These are phyloP conservation scores for Glyptemys insculpta DNA, from an alignment of 2,797 vertebrate genomes.

Conservation along the genomic window DNA sequence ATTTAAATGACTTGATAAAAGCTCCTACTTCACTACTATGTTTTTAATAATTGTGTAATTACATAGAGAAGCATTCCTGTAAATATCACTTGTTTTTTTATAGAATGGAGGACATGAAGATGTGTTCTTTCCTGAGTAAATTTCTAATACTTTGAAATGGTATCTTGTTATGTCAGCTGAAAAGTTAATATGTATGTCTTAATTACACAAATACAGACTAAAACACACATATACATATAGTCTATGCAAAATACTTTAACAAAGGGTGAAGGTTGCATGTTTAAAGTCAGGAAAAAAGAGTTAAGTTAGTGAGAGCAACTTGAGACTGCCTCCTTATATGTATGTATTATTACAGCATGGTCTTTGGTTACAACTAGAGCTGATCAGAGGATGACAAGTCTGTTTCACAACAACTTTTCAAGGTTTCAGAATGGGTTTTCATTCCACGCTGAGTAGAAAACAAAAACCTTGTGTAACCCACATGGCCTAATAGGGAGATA, in stretches of 20 bases:
- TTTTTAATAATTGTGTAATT: constrained; percentile 85
- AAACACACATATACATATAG: not conserved
- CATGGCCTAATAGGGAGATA: not conserved
- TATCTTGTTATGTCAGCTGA: constrained; percentile 74
- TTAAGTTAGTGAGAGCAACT: not conserved
- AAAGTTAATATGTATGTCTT: constrained; percentile 67
- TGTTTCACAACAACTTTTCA: not conserved
- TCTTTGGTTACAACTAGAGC: not conserved
- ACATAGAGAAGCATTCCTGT: constrained; percentile 77
- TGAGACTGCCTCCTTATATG: not conserved
- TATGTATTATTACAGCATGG: not conserved
- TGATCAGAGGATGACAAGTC: not conserved
- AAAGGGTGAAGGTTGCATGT: not conserved
- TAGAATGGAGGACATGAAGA: constrained; percentile 72
- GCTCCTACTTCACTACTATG: constrained; percentile 78
- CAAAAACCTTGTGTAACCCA: not conserved
- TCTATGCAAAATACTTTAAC: constrained; percentile 9
- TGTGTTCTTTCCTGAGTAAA: constrained; percentile 62
- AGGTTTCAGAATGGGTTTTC: not conserved
- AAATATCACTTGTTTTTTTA: constrained; percentile 80
- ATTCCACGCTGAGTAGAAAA: not conserved
- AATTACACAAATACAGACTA: constrained; percentile 56
- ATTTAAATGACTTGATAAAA: constrained; percentile 84
- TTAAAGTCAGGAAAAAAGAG: not conserved
- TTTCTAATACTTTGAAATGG: constrained; percentile 73